phyloP scores from a whole-genome alignment of 1,140 invertebrate genomes.

The Octopus sinensis region DNA sequence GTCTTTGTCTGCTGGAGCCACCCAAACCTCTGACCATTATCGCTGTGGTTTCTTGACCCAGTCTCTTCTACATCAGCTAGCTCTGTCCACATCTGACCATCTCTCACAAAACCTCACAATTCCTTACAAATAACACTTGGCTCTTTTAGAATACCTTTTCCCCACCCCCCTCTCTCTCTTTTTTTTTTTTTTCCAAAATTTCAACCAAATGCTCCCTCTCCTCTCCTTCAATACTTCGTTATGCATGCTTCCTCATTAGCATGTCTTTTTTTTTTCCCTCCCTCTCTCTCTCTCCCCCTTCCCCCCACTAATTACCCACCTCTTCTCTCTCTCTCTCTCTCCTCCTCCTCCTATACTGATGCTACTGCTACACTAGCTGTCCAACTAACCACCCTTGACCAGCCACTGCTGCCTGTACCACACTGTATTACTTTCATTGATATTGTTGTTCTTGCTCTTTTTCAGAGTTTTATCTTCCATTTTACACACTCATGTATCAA shows the following conservation, averaged over 20 bases:
- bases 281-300: slow-evolving; percentile 32
- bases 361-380: neutral
- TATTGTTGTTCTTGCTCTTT: slow-evolving; percentile 7
- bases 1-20: no score
- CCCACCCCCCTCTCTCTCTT: no score
- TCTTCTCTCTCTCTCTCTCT: slow-evolving; percentile 23
- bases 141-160: no score
- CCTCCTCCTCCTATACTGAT: slow-evolving; percentile 17
- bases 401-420: neutral
- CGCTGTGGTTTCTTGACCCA: no score
- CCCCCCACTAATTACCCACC: slow-evolving; percentile 23
- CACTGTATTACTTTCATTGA: neutral
- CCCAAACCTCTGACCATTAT: no score
- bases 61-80: no score
- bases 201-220: neutral
- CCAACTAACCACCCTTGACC: slow-evolving; percentile 4
- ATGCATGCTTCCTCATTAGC: slow-evolving; percentile 17
- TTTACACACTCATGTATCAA: neutral
- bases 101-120: no score
- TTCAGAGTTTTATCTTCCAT: slow-evolving; percentile 2
- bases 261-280: slow-evolving; percentile 15
- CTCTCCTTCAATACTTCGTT: neutral
- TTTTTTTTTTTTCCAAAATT: no score
- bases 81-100: no score
- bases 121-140: no score